Conservation (phyloP, 2,797 vertebrate genomes). For the Xerus rutilus region DNA sequence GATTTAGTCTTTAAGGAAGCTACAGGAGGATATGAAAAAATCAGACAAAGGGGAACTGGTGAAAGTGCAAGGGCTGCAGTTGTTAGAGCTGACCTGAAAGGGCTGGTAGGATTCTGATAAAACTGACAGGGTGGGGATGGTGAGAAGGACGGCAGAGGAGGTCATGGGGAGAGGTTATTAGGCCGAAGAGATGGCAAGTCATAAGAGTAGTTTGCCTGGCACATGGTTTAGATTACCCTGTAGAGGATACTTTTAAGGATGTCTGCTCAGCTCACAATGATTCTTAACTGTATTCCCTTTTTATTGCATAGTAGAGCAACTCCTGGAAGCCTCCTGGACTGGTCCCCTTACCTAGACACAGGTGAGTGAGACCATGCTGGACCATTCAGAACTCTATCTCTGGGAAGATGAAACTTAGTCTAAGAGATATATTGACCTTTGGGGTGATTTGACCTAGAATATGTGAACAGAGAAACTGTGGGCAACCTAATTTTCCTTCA, state of each 20-base stretch:
- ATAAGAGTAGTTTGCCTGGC: neutral
- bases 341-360: neutral
- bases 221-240: neutral
- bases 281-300: neutral
- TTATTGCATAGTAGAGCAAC: neutral
- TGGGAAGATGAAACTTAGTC: neutral
- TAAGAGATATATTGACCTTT: neutral
- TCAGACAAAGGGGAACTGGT: neutral
- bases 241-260: neutral
- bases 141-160: no score
- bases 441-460: neutral
- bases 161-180: no score
- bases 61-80: neutral
- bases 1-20: neutral
- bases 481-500: neutral
- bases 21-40: neutral
- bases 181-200: neutral
- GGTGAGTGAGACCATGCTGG: neutral
- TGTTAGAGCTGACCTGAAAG: neutral
- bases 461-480: neutral
- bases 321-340: neutral
- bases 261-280: neutral
- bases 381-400: neutral
- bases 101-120: neutral
- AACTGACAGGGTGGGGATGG: neutral